These are phyloP conservation scores for Bos indicus DNA, from an alignment of 2,113 vertebrate genomes.

Conservation along the genomic window DNA sequence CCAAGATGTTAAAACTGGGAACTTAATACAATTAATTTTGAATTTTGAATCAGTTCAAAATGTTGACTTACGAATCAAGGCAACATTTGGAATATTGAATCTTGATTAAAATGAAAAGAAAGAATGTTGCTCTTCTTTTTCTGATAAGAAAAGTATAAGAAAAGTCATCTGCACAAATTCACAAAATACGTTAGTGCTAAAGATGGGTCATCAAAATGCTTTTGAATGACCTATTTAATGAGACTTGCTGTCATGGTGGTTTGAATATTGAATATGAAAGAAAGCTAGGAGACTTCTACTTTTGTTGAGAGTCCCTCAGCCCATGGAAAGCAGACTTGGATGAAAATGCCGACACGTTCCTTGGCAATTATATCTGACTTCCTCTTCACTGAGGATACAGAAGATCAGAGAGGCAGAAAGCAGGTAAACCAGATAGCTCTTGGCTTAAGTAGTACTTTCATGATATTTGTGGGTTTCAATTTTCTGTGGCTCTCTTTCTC, in stretches of 20 bases:
- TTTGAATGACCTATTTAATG: background rate
- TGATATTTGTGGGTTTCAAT: conserved; percentile 2
- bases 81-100: background rate
- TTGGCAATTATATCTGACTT: background rate
- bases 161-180: background rate
- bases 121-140: background rate
- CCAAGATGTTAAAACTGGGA: background rate
- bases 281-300: background rate
- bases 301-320: background rate
- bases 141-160: background rate
- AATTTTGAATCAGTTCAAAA: background rate
- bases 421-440: background rate
- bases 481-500: conserved; percentile 14
- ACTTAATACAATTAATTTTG: background rate
- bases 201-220: background rate
- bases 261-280: background rate
- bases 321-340: background rate
- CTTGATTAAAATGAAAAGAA: background rate
- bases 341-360: background rate
- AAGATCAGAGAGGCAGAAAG: background rate
- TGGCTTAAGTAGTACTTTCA: background rate
- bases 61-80: background rate
- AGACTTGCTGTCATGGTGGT: background rate
- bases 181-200: background rate
- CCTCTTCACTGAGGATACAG: background rate